Evolutionary conservation across 2,888 invertebrate species (phyloP).

Genomic region (Ischnus inquisitorius): DNA sequence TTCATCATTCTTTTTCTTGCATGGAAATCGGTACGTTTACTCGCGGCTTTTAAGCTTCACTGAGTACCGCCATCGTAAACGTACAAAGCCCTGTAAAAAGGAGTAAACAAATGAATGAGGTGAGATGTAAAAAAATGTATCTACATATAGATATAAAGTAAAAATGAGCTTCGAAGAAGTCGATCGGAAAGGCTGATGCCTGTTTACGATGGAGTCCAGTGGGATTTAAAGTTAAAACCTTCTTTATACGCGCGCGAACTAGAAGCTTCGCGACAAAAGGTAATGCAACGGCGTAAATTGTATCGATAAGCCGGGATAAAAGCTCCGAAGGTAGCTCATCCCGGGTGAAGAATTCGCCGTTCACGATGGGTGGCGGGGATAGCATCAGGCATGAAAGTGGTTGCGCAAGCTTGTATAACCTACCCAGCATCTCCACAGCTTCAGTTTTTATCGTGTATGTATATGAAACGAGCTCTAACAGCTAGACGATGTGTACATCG

Average conservation of each 20-base stretch:
- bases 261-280: slow-evolving; percentile 55
- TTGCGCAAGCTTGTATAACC: slow-evolving; percentile 6
- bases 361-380: slow-evolving; percentile 29
- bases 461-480: neutral
- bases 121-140: neutral
- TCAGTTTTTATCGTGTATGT: neutral
- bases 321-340: slow-evolving; percentile 55
- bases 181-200: slow-evolving; percentile 51
- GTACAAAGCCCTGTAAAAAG: neutral
- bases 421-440: neutral
- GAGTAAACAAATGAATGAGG: slow-evolving; percentile 19
- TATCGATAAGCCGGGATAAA: slow-evolving; percentile 67
- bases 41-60: neutral
- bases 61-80: neutral
- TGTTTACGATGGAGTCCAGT: slow-evolving; percentile 44
- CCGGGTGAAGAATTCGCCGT: slow-evolving; percentile 59
- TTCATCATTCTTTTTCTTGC: neutral
- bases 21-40: neutral
- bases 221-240: slow-evolving; percentile 59
- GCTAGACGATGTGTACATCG: neutral
- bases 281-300: slow-evolving; percentile 64
- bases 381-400: slow-evolving; percentile 23
- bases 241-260: slow-evolving; percentile 56
- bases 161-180: slow-evolving; percentile 12
- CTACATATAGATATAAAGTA: neutral